Base-by-base conservation (phyloP, 1,140 invertebrate genomes). In the Drosophila paulistorum region DNA sequence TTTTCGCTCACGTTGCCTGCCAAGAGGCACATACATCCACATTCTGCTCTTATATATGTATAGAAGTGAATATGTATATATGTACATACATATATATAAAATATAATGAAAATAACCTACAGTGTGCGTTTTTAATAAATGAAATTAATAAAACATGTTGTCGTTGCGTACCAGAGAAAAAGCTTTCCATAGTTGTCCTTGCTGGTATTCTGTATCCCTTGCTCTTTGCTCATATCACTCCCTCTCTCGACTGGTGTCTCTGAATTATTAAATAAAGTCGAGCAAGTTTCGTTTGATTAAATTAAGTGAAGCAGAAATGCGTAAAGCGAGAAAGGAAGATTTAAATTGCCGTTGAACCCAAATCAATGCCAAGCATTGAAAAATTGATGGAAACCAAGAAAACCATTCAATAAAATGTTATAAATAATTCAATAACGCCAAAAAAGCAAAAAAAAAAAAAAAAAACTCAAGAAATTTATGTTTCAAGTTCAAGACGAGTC, bases 341-440 rank as follows among this genome's bases (percentile, higher is more conserved):
- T 72, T 72, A 61, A 71, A 70, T 69, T 71, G 54, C 65, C 57
- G 30, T 55, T 20, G 17, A 65, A 68, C 76, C 80, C 76, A 83
- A 83, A 83, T 82, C 81, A 79, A 83, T 84, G 80, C 68, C 80
- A 83, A 83, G 65, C 45, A 51, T 58, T 51, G 23, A 51, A 62
- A 62, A 68, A 54, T 66, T 71, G 54, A 64, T 30, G 39, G 39
- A 68, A 76, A 76, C 79, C 70, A 63, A 70, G 71, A 73, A 70
- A 72, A 81, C 69, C 76, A 83, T 83, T 83, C 81, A 83, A 83
- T 83, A 83, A 83, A 83, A 83, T 83, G 80, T 79, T 83, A 83
- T 83, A 83, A 83, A 83, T 83, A 83, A 83, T 83, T 83, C 81
- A 83, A 83, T 79, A 83, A 83, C 17, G 69, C 57, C 5, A 30